These are phyloP conservation scores for Macrostomum lignano DNA, from an alignment of 1,140 invertebrate species.

Conservation along the genomic window DNA sequence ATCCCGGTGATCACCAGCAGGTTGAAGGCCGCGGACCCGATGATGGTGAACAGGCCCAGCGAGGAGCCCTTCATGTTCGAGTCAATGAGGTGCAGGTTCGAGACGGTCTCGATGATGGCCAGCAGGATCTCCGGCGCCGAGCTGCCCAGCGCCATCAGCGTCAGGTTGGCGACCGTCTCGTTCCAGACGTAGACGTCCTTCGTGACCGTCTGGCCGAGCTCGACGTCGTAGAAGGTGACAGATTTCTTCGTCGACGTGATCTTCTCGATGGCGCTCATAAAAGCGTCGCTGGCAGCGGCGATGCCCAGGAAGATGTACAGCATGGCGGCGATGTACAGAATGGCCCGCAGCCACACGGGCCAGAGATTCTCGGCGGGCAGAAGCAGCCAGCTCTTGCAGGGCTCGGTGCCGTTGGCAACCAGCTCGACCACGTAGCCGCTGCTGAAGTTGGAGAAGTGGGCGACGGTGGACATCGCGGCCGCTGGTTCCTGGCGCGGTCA, in stretches of 20 bases:
- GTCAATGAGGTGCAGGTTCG: background rate
- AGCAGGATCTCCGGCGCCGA: constrained; percentile 32
- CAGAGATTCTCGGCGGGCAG: constrained; percentile 20
- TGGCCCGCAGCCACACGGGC: constrained; percentile 11
- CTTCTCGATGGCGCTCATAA: constrained; percentile 38
- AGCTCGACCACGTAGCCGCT: constrained; percentile 6
- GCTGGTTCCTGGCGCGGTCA: background rate
- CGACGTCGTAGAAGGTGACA: constrained; percentile 20
- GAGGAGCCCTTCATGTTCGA: too few species aligned
- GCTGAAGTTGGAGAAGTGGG: constrained; percentile 4
- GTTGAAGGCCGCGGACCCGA: constrained; percentile 32
- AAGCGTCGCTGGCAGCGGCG: constrained; percentile 34
- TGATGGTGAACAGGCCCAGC: constrained; percentile 28
- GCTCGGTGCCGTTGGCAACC: background rate
- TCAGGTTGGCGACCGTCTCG: constrained; percentile 32
- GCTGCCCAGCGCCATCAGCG: constrained; percentile 31
- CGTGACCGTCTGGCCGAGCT: constrained; percentile 11
- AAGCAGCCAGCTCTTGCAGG: constrained; percentile 15
- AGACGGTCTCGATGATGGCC: constrained; percentile 27
- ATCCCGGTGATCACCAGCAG: constrained; percentile 25
- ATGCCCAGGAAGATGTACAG: constrained; percentile 23
- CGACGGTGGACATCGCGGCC: background rate
- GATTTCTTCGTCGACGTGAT: constrained; percentile 34
- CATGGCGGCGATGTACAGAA: constrained; percentile 15
- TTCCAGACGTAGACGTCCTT: constrained; percentile 29